Percentiles rank a stretch among this genome's conserved stretches.
Conservation (phyloP, 2,888 invertebrate species). For the Trachelus iudaicus region DNA sequence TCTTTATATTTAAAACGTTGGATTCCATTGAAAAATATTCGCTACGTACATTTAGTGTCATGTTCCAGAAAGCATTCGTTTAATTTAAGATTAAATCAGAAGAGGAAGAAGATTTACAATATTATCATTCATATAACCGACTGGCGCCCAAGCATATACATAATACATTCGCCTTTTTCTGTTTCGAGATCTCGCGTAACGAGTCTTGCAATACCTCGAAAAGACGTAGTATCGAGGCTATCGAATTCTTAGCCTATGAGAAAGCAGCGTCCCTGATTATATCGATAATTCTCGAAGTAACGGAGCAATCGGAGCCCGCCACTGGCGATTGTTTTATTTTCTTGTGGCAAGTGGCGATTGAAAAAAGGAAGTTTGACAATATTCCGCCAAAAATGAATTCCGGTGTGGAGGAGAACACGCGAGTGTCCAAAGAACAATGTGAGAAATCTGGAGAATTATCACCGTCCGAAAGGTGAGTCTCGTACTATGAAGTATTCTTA, state of each 20-base stretch:
- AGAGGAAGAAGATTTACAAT: neutral
- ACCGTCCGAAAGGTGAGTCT: slow-evolving; percentile 46
- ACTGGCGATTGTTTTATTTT: slow-evolving; percentile 20
- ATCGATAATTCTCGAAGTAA: slow-evolving; percentile 16
- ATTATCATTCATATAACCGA: neutral
- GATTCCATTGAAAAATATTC: neutral
- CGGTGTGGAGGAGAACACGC: slow-evolving; percentile 39
- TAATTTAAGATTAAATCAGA: neutral
- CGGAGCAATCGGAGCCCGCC: slow-evolving; percentile 26
- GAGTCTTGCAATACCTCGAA: neutral
- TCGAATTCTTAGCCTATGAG: neutral
- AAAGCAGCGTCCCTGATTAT: neutral
- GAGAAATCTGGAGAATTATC: slow-evolving; percentile 44
- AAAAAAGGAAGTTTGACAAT: slow-evolving; percentile 31
- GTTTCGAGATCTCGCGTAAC: neutral
- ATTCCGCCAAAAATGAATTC: slow-evolving; percentile 56
- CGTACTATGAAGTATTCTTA: neutral
- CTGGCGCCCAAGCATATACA: neutral
- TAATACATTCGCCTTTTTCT: neutral
- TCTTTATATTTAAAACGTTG: neutral
- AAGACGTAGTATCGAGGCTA: neutral
- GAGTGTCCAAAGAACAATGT: slow-evolving; percentile 31
- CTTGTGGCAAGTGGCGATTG: slow-evolving; percentile 26
- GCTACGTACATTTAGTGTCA: neutral
- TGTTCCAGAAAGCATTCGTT: neutral